Percentiles rank a stretch among this genome's conserved stretches.
These are phyloP conservation scores for Brachionus koreanus DNA, from an alignment of 1,140 invertebrate species.

Conservation along the genomic window DNA sequence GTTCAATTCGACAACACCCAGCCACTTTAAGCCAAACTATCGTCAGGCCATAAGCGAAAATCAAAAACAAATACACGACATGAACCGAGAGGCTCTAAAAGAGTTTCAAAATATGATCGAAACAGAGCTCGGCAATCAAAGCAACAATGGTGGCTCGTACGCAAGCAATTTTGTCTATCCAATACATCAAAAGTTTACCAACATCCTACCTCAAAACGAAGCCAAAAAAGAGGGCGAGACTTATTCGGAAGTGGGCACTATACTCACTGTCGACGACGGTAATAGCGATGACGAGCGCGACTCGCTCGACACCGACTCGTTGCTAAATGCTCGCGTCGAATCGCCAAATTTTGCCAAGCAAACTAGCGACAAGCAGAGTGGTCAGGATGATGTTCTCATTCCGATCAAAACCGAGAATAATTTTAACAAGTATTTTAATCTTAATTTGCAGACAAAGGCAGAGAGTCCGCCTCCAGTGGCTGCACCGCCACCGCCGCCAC, in stretches of 20 bases:
- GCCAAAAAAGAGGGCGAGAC: slow-evolving; percentile 2
- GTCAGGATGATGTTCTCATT: not conserved
- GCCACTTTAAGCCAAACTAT: not conserved
- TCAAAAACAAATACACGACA: slow-evolving; percentile 17
- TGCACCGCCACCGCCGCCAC: not conserved
- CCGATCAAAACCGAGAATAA: not conserved
- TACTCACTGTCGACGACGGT: slow-evolving; percentile 11
- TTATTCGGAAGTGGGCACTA: slow-evolving; percentile 5
- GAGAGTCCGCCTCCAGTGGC: not conserved
- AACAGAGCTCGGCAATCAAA: not conserved
- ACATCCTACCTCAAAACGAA: not conserved
- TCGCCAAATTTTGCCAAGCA: not conserved
- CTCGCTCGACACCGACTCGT: slow-evolving; percentile 29
- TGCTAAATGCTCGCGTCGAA: slow-evolving; percentile 15
- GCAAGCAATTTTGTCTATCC: not conserved
- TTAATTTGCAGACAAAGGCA: not conserved
- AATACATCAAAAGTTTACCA: not conserved
- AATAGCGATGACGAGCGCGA: slow-evolving; percentile 22
- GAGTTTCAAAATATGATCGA: slow-evolving; percentile 4
- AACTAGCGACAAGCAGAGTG: not conserved
- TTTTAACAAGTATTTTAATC: not conserved
- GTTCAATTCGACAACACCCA: not conserved
- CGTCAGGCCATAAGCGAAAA: not conserved
- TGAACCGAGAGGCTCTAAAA: not conserved
- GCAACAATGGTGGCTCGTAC: not conserved